These are phyloP conservation scores for Steromphala cineraria DNA, from an alignment of 2,888 invertebrate species.

Conservation along the genomic window DNA sequence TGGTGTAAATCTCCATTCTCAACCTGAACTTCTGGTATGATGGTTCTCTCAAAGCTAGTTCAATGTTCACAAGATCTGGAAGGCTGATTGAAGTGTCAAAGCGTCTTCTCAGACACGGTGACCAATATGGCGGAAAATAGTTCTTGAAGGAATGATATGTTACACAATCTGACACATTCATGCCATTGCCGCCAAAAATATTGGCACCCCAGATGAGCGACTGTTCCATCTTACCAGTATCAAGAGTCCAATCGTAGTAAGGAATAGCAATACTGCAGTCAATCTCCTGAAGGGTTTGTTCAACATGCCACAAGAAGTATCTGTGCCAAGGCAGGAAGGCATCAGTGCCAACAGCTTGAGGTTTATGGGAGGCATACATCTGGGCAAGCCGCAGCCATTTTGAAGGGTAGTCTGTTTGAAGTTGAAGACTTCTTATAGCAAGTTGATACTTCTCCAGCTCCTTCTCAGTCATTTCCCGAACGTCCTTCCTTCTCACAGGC, in stretches of 20 bases:
- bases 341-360: conserved; percentile 64
- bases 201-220: conserved; percentile 70
- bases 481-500: conserved; percentile 62
- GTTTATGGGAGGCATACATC: conserved; percentile 62
- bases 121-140: conserved; percentile 62
- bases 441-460: conserved; percentile 66
- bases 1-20: conserved; percentile 58
- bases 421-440: conserved; percentile 58
- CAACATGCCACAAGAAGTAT: conserved; percentile 66
- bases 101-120: conserved; percentile 66
- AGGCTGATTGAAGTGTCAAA: conserved; percentile 64
- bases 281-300: conserved; percentile 62
- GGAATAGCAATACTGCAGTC: conserved; percentile 71
- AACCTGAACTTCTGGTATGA: conserved; percentile 63
- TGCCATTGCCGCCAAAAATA: conserved; percentile 71
- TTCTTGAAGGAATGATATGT: conserved; percentile 70
- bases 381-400: conserved; percentile 67
- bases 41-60: conserved; percentile 62
- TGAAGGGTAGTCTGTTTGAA: conserved; percentile 55
- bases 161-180: conserved; percentile 59
- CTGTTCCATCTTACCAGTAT: conserved; percentile 63
- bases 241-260: conserved; percentile 74
- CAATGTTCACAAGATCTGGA: conserved; percentile 69
- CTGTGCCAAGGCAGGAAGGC: conserved; percentile 72
- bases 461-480: conserved; percentile 64